These are phyloP conservation scores for Spea hammondii DNA, from an alignment of 2,797 vertebrate genomes.

Conservation along the genomic window DNA sequence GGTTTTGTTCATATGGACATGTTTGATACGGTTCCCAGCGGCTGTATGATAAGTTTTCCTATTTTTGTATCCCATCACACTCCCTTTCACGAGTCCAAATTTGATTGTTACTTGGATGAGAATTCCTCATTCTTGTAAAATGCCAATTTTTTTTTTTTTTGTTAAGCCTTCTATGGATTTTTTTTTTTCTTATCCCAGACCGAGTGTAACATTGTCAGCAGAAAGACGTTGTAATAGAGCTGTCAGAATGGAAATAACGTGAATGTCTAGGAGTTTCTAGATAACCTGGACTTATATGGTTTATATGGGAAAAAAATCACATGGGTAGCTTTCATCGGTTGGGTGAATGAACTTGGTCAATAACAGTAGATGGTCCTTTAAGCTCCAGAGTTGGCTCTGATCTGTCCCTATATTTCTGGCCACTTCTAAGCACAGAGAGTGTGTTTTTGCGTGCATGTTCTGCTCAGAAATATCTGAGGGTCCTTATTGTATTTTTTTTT, in stretches of 20 bases:
- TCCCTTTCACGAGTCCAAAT: conserved; percentile 4
- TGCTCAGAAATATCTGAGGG: too few species aligned
- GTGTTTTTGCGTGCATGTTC: too few species aligned
- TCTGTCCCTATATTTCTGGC: too few species aligned
- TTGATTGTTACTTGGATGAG: background rate
- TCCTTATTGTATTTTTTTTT: too few species aligned
- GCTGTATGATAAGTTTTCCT: background rate
- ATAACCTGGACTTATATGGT: too few species aligned
- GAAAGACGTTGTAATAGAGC: background rate
- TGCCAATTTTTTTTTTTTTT: background rate
- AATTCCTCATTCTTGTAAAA: background rate
- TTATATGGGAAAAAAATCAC: too few species aligned
- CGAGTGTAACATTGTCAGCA: background rate
- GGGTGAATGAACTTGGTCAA: too few species aligned
- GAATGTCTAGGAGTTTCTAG: too few species aligned
- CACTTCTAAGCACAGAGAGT: too few species aligned
- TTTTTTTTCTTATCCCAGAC: background rate
- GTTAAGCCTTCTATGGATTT: conserved; percentile 7
- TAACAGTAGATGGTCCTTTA: too few species aligned
- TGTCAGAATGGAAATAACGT: background rate
- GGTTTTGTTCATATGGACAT: background rate
- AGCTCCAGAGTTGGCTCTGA: too few species aligned
- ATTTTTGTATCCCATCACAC: background rate
- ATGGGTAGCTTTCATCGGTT: too few species aligned
- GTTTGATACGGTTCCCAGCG: background rate